Percentiles rank a stretch among this genome's conserved stretches.
phyloP scores from a whole-genome alignment of 2,888 invertebrate genomes.

The Caenorhabditis auriculariae region DNA sequence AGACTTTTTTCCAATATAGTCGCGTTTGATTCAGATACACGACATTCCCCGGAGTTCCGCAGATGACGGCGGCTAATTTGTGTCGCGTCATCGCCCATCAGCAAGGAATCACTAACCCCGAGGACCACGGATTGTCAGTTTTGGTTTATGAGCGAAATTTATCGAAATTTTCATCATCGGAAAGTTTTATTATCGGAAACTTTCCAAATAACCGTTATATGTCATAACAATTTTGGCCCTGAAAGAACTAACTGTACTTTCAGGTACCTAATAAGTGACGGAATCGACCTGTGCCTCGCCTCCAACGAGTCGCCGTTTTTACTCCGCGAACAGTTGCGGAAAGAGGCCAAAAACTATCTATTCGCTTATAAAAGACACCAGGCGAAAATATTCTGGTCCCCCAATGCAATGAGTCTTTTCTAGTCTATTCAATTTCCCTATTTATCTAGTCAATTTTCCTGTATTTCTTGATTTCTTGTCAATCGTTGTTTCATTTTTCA shows the following conservation, averaged over 20 bases:
- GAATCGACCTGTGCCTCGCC: slow-evolving; percentile 78
- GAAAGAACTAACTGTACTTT: slow-evolving; percentile 3
- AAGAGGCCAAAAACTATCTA: slow-evolving; percentile 78
- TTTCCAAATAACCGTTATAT: background rate
- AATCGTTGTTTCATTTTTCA: no score
- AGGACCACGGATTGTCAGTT: slow-evolving; percentile 85
- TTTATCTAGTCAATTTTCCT: no score
- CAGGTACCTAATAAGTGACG: slow-evolving; percentile 58
- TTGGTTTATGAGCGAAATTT: no score
- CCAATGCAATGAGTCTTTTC: no score
- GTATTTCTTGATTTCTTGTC: no score
- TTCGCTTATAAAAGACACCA: slow-evolving; percentile 92
- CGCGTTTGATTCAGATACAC: slow-evolving; percentile 70
- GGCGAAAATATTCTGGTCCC: slow-evolving; percentile 94
- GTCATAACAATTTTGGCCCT: background rate
- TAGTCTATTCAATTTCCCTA: no score
- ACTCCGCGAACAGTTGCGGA: slow-evolving; percentile 72
- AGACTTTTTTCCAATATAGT: slow-evolving; percentile 84
- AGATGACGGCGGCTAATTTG: slow-evolving; percentile 87
- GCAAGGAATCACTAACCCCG: slow-evolving; percentile 90
- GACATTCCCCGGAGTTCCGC: slow-evolving; percentile 87
- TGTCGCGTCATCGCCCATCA: slow-evolving; percentile 88
- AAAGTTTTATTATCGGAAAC: background rate
- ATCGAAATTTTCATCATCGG: background rate
- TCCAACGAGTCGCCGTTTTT: slow-evolving; percentile 89